Percentiles rank a stretch among this genome's conserved stretches.
Evolutionary conservation across 2,888 invertebrate genomes (phyloP).

Genomic region (Dryocosmus kuriphilus): DNA sequence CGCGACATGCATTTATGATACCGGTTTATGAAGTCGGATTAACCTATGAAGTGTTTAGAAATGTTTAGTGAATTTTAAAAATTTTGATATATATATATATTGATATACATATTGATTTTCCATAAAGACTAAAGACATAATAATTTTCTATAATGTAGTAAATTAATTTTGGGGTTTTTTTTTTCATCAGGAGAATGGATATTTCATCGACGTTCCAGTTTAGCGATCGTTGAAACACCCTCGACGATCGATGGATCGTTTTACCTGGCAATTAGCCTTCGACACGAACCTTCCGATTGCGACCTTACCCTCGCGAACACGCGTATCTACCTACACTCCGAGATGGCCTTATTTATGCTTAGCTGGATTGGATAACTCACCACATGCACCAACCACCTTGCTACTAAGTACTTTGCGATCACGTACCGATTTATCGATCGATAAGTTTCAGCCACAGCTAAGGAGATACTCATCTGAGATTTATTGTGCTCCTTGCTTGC

Average conservation of each 20-base stretch:
- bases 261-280: conserved; percentile 37
- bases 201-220: conserved; percentile 11
- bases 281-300: conserved; percentile 42
- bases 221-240: conserved; percentile 23
- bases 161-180: background rate
- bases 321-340: conserved; percentile 39
- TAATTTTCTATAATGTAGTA: background rate
- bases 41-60: background rate
- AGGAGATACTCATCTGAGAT: conserved; percentile 62
- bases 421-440: conserved; percentile 65
- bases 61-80: too few species aligned
- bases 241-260: conserved; percentile 35
- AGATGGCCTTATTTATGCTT: conserved; percentile 61
- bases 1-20: background rate
- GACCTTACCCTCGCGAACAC: conserved; percentile 53
- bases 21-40: background rate
- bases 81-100: too few species aligned
- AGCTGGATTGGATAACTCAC: conserved; percentile 64
- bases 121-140: too few species aligned
- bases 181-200: background rate
- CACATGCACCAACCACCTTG: conserved; percentile 58
- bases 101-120: too few species aligned
- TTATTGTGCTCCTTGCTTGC: conserved; percentile 57
- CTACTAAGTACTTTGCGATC: conserved; percentile 53
- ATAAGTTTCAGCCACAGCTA: conserved; percentile 62